A percentile compares a stretch with the other conserved stretches of the same genome.
Evolutionary conservation across 2,113 vertebrate species (phyloP).

Genomic region (Eubucco bourcierii): DNA sequence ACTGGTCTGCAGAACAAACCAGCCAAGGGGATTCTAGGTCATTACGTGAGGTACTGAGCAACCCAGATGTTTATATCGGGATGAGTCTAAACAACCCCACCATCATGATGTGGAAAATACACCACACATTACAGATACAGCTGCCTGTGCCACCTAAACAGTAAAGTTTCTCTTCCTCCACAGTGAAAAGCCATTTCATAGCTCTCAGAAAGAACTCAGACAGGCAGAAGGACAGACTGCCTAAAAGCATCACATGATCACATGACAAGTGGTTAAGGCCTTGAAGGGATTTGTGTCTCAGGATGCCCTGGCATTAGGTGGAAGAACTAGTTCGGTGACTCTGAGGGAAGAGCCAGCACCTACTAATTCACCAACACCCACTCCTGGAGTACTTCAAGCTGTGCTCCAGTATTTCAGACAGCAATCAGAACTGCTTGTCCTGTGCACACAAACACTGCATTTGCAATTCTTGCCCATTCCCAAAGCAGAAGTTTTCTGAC

Average conservation of each 20-base stretch:
- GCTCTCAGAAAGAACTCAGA: background rate
- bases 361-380: background rate
- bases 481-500: background rate
- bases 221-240: background rate
- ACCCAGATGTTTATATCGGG: background rate
- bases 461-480: background rate
- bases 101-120: background rate
- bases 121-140: background rate
- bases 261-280: background rate
- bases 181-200: background rate
- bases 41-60: background rate
- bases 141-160: background rate
- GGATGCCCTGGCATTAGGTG: background rate
- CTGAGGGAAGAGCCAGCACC: background rate
- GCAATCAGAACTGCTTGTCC: background rate
- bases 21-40: background rate
- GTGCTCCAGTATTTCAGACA: background rate
- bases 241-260: background rate
- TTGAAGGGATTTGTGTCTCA: background rate
- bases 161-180: background rate
- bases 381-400: background rate
- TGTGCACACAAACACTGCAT: background rate
- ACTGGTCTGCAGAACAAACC: background rate
- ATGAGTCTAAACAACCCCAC: background rate
- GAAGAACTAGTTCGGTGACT: slow-evolving; percentile 34